Evolutionary conservation across 2,888 invertebrate species (phyloP), one percentile per base, ranked within the genome.

Genomic region (Thecophora atra): DNA sequence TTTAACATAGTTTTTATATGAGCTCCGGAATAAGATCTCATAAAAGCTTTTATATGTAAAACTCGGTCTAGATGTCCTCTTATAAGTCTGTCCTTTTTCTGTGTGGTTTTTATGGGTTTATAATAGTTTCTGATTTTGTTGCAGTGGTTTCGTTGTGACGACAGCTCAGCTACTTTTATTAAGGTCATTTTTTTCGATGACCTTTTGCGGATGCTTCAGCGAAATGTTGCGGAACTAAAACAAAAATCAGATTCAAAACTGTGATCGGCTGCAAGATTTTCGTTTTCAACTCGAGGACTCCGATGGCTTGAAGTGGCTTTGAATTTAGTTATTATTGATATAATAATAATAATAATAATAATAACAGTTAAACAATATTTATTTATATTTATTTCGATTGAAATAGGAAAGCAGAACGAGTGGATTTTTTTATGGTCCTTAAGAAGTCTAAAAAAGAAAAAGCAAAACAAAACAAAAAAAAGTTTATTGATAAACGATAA

Each of bases 401-500:
- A 68, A 63, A 15, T 62, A 30, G 37, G 21, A 26, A 52, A 62
- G 51, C 63, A 63, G 21, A 60, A 11, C 60, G 42, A 56, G 56
- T 51, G 21, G 3, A 1, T 21, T 54, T 51, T n/a, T 54, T 28
- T 6, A 65, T 11, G 28, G 28, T 47, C 24, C 63, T 11, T 8
- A n/a, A n/a, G n/a, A n/a, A 30, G 37, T 54, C n/a, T 24, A 66
- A 52, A 52, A 52, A 30, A 24, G n/a, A 47, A 60, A 42, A 1
- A 58, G 4, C 11, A 4, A 44, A 42, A 58, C 19, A 62, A n/a
- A n/a, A n/a, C n/a, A n/a, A 47, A 24, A 42, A 15, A 15, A 62
- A 21, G 2, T 52, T 24, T 37, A 70, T 63, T 37, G 70, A 70
- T 70, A 63, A 70, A 70, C 63, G 70, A 70, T 70, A 19, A 15